Conservation (phyloP, 2,797 vertebrate species). For the Chloroceryle amazona region DNA sequence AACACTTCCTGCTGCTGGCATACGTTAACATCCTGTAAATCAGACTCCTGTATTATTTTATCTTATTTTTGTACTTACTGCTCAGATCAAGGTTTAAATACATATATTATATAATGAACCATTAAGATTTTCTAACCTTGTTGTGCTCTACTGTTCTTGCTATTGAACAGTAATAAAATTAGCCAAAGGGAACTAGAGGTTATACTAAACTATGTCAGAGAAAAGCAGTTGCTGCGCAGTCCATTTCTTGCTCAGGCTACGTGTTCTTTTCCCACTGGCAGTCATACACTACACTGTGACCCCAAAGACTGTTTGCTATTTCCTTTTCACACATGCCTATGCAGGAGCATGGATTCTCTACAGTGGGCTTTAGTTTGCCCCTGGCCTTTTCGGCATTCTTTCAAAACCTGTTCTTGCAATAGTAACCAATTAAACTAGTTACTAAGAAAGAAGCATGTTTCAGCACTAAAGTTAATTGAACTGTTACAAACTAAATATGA, state of each 20-base stretch:
- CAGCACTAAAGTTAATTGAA: slow-evolving; percentile 84
- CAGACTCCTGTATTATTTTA: not conserved
- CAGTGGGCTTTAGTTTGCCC: slow-evolving; percentile 45
- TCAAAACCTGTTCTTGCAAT: slow-evolving; percentile 72
- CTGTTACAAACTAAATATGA: slow-evolving; percentile 83
- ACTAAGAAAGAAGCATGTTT: slow-evolving; percentile 80
- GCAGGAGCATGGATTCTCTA: slow-evolving; percentile 44
- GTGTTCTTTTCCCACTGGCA: not conserved
- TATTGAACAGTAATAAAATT: slow-evolving; percentile 65
- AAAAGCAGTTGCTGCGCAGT: not conserved
- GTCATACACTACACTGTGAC: not conserved
- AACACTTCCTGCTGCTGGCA: not conserved
- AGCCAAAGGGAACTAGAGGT: slow-evolving; percentile 14
- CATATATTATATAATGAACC: not conserved
- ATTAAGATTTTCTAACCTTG: slow-evolving; percentile 52
- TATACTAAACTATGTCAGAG: slow-evolving; percentile 22
- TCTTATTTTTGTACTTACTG: slow-evolving; percentile 22
- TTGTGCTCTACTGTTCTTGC: slow-evolving; percentile 6
- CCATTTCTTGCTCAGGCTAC: not conserved
- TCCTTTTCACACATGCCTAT: slow-evolving; percentile 47
- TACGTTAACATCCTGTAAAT: not conserved
- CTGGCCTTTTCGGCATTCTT: slow-evolving; percentile 70
- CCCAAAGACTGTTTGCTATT: slow-evolving; percentile 14
- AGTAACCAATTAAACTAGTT: slow-evolving; percentile 81
- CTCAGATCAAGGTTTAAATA: slow-evolving; percentile 27